phyloP scores from a whole-genome alignment of 1,140 invertebrate species.

The Oscheius sp. region DNA sequence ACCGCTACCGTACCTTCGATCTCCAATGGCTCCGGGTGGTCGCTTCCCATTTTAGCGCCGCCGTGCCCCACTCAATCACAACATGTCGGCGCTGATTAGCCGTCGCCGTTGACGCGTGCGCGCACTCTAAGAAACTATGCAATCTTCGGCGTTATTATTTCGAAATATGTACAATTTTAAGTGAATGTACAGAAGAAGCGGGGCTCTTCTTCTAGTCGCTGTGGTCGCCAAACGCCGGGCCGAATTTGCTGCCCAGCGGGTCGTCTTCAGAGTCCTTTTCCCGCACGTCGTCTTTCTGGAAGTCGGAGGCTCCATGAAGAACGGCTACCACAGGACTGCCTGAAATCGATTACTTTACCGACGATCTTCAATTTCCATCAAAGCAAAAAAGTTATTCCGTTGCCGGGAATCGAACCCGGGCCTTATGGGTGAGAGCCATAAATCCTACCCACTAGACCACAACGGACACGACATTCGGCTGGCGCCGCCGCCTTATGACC shows the following conservation, averaged over 20 bases:
- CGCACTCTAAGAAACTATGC: too few species aligned
- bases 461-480: too few species aligned
- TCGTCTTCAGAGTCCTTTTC: conserved; percentile 1
- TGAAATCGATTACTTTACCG: too few species aligned
- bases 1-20: too few species aligned
- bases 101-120: neutral
- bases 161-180: neutral
- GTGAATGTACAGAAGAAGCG: neutral
- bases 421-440: conserved; percentile 78
- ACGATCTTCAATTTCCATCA: too few species aligned
- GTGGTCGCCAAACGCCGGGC: neutral
- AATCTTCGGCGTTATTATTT: too few species aligned
- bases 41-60: neutral
- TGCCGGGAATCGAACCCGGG: conserved; percentile 80
- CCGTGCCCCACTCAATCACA: neutral
- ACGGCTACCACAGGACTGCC: conserved; percentile 2
- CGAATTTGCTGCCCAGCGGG: neutral
- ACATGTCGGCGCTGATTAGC: neutral
- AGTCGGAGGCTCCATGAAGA: neutral
- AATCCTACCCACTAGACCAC: conserved; percentile 71
- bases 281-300: conserved; percentile 1
- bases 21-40: too few species aligned
- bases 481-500: too few species aligned
- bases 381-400: conserved; percentile 54
- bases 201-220: neutral